A percentile compares a stretch with the other conserved stretches of the same genome.
Evolutionary conservation across 1,140 invertebrate genomes (phyloP).

Genomic region (Pseudomyrmex gracilis): DNA sequence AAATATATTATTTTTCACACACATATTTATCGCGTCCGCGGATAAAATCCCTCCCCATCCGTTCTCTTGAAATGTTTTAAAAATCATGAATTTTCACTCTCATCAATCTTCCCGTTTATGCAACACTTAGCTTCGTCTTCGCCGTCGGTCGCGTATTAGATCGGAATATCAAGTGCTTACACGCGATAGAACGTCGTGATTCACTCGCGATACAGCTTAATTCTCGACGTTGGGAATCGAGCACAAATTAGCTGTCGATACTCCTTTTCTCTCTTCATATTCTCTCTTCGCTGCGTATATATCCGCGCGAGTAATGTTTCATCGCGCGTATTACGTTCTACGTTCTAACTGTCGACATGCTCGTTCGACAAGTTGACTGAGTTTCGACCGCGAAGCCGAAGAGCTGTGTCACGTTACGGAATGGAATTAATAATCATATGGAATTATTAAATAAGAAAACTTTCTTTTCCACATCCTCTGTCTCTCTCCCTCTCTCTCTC

Average conservation of each 20-base stretch:
- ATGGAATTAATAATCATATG: slow-evolving; percentile 10
- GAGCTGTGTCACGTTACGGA: neutral
- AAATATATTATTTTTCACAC: neutral
- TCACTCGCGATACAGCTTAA: slow-evolving; percentile 26
- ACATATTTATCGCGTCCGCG: too few species aligned
- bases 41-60: neutral
- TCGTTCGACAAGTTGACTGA: neutral
- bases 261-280: neutral
- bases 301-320: slow-evolving; percentile 22
- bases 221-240: slow-evolving; percentile 23
- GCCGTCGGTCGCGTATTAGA: neutral
- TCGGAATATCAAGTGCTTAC: neutral
- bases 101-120: slow-evolving; percentile 7
- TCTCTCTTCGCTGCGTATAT: neutral
- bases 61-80: neutral
- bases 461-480: neutral
- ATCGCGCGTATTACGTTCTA: neutral
- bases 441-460: slow-evolving; percentile 30
- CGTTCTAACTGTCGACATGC: too few species aligned
- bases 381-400: neutral
- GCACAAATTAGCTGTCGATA: slow-evolving; percentile 46
- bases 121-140: neutral
- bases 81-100: neutral
- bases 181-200: slow-evolving; percentile 1
- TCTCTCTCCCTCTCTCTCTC: neutral